Evolutionary conservation across 2,888 invertebrate species (phyloP).

Genomic region (Branchellion lobata): DNA sequence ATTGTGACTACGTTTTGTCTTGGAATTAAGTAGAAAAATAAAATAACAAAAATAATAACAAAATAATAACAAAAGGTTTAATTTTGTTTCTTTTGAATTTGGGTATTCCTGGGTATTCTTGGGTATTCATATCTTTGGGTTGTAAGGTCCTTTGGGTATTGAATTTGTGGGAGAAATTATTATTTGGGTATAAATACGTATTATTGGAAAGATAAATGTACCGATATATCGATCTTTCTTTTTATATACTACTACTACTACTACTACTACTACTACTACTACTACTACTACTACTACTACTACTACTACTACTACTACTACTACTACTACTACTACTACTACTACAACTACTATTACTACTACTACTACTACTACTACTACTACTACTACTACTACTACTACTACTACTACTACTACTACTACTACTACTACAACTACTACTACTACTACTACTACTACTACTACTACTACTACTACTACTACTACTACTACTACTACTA

Average conservation of each 20-base stretch:
- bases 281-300: conserved; percentile 29
- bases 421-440: conserved; percentile 12
- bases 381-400: conserved; percentile 29
- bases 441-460: background rate
- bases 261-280: conserved; percentile 29
- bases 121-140: too few species aligned
- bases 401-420: conserved; percentile 29
- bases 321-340: conserved; percentile 29
- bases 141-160: too few species aligned
- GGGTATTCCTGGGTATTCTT: too few species aligned
- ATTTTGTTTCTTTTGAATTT: too few species aligned
- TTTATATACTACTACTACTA: conserved; percentile 21
- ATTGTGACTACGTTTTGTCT: too few species aligned
- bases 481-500: conserved; percentile 27
- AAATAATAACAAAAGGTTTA: too few species aligned
- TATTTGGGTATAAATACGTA: too few species aligned
- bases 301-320: conserved; percentile 29
- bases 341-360: conserved; percentile 24
- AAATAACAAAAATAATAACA: too few species aligned
- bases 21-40: too few species aligned
- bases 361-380: conserved; percentile 29
- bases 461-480: conserved; percentile 26
- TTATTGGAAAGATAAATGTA: too few species aligned
- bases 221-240: background rate
- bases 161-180: too few species aligned